Percentiles rank a stretch among this genome's conserved stretches.
phyloP scores from a whole-genome alignment of 2,113 vertebrate species.

The Heloderma charlesbogerti region DNA sequence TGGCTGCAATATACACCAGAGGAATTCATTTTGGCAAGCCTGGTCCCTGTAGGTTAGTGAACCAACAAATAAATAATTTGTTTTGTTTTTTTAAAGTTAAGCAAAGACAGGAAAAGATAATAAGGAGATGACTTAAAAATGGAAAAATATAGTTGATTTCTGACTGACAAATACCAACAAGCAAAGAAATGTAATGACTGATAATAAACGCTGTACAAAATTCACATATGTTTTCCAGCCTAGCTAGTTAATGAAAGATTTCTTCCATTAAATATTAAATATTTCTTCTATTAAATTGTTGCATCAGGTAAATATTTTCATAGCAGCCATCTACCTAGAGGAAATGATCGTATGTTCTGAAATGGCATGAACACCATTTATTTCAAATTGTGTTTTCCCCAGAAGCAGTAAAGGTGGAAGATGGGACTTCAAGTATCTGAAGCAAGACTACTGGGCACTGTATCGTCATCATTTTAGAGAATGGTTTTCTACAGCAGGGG shows the following conservation, averaged over 20 bases:
- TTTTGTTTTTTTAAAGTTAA: background rate
- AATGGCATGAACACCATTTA: constrained; percentile 45
- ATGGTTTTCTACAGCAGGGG: constrained; percentile 43
- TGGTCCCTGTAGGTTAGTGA: constrained; percentile 18
- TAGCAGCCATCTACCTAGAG: background rate
- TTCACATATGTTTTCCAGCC: background rate
- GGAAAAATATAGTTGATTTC: background rate
- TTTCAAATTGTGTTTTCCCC: constrained; percentile 44
- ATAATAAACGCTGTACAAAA: constrained; percentile 1
- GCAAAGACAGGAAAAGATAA: background rate
- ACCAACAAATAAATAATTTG: constrained; percentile 41
- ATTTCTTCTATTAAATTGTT: constrained; percentile 20
- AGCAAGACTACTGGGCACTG: constrained; percentile 13
- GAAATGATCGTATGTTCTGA: constrained; percentile 34
- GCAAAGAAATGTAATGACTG: constrained; percentile 19
- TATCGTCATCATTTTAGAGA: background rate
- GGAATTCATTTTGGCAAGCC: constrained; percentile 50
- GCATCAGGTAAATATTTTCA: background rate
- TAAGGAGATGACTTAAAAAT: background rate
- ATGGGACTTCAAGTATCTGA: constrained; percentile 2
- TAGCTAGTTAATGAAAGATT: constrained; percentile 28
- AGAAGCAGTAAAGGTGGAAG: constrained; percentile 5
- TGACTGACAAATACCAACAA: background rate
- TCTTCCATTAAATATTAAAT: constrained; percentile 18
- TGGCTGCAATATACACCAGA: constrained; percentile 51